Evolutionary conservation across 2,113 vertebrate species (phyloP).

Genomic region (Callipepla californica): DNA sequence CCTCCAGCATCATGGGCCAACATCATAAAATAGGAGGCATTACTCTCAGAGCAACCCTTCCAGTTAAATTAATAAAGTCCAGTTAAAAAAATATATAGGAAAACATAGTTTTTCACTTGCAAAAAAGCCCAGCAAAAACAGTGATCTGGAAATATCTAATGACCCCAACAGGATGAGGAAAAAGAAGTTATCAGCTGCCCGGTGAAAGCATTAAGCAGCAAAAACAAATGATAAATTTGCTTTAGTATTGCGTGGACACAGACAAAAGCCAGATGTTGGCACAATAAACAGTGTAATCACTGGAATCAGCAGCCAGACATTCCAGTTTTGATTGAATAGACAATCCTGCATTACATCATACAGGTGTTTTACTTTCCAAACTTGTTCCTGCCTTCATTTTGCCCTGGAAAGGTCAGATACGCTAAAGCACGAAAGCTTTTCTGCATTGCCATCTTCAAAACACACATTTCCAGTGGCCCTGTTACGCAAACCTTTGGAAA

Average conservation of each 20-base stretch:
- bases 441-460: conserved; percentile 4
- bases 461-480: background rate
- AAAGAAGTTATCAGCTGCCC: background rate
- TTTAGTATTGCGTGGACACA: background rate
- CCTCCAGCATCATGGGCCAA: no score
- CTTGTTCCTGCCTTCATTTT: background rate
- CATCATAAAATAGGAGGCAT: no score
- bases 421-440: background rate
- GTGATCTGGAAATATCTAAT: background rate
- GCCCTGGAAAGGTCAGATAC: background rate
- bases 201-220: background rate
- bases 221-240: conserved; percentile 28
- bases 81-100: background rate
- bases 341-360: background rate
- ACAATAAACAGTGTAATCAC: conserved; percentile 7
- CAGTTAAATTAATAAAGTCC: background rate
- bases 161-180: background rate
- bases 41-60: no score
- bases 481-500: background rate
- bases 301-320: background rate
- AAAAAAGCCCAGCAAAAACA: background rate
- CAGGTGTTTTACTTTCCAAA: background rate
- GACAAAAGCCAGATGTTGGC: conserved; percentile 51
- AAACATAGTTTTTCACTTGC: background rate
- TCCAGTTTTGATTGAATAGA: background rate